These are phyloP conservation scores for Idris sp. DNA, from an alignment of 1,140 invertebrate genomes.

Conservation along the genomic window DNA sequence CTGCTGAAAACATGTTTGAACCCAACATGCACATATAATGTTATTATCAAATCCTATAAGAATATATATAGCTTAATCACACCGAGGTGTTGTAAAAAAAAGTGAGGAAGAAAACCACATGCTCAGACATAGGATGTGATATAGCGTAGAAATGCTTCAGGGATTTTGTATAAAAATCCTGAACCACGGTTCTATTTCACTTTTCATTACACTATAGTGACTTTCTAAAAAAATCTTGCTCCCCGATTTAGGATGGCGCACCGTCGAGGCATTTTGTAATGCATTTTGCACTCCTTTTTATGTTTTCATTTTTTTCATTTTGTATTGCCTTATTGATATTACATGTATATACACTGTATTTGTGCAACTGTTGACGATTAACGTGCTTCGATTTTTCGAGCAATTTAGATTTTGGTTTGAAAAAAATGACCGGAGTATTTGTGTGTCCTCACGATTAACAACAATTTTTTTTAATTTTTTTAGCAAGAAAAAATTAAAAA, in stretches of 20 bases:
- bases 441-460: too few species aligned
- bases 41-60: conserved; percentile 50
- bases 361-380: conserved; percentile 18
- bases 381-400: conserved; percentile 28
- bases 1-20: conserved; percentile 14
- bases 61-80: conserved; percentile 55
- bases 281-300: conserved; percentile 32
- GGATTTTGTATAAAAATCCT: conserved; percentile 73
- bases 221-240: too few species aligned
- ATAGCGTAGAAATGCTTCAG: conserved; percentile 73
- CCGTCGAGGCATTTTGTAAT: conserved; percentile 32
- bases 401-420: conserved; percentile 2
- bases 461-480: too few species aligned
- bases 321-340: conserved; percentile 9
- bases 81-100: conserved; percentile 32
- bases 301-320: background rate
- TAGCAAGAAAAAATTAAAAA: too few species aligned
- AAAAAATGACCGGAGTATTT: too few species aligned
- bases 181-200: conserved; percentile 58
- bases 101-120: conserved; percentile 63
- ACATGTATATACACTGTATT: conserved; percentile 21
- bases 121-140: conserved; percentile 77
- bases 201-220: conserved; percentile 2
- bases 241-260: too few species aligned
- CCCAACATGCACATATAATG: conserved; percentile 31